phyloP scores from a whole-genome alignment of 1,140 invertebrate species.

The Samia ricini region DNA sequence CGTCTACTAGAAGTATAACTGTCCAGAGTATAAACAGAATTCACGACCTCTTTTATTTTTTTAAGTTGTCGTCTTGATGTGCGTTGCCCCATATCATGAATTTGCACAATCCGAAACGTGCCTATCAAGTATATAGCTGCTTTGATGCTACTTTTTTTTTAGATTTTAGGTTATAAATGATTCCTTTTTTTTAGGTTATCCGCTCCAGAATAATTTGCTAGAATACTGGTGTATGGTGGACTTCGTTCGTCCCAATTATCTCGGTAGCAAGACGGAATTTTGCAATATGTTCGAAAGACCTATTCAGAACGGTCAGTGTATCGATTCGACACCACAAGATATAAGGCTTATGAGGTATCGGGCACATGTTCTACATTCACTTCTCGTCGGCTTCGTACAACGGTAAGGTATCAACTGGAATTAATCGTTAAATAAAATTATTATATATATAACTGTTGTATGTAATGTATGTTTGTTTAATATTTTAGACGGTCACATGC shows the following conservation, averaged over 20 bases:
- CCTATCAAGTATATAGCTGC: too few species aligned
- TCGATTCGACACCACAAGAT: conserved; percentile 94
- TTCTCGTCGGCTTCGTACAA: conserved; percentile 95
- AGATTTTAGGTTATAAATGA: too few species aligned
- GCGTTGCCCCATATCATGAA: too few species aligned
- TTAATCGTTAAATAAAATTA: not conserved
- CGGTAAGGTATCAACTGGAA: conserved; percentile 60
- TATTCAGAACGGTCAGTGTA: conserved; percentile 96
- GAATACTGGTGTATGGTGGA: conserved; percentile 99
- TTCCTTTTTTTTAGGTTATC: conserved; percentile 82
- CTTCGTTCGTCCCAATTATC: conserved; percentile 95
- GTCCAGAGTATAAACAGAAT: too few species aligned
- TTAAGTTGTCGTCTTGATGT: too few species aligned
- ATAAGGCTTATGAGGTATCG: conserved; percentile 93
- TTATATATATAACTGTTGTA: not conserved
- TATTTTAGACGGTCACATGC: conserved; percentile 87
- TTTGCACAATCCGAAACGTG: too few species aligned
- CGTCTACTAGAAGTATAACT: too few species aligned
- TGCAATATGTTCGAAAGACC: conserved; percentile 97
- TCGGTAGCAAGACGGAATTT: conserved; percentile 95
- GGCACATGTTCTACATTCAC: conserved; percentile 92
- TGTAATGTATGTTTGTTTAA: not conserved
- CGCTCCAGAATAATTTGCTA: conserved; percentile 96
- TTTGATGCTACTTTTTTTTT: too few species aligned
- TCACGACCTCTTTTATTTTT: too few species aligned